These are phyloP conservation scores for Apogon talboti DNA, from an alignment of 2,797 vertebrate genomes.

Conservation along the genomic window DNA sequence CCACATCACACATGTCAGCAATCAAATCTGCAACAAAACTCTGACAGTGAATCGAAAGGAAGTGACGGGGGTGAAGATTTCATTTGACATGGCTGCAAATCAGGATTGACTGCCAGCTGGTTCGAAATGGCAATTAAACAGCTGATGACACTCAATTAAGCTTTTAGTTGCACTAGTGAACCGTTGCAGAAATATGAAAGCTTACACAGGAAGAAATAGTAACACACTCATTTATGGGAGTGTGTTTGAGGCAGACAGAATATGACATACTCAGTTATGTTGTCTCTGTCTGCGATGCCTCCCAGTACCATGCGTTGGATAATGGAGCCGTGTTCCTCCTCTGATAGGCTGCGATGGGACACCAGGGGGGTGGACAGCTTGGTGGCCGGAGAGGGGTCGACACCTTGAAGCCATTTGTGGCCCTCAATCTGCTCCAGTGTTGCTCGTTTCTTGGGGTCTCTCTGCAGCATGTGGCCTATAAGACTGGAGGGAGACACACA, in stretches of 20 bases:
- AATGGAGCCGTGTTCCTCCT: slow-evolving; percentile 94
- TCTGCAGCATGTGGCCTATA: slow-evolving; percentile 93
- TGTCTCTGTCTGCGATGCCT: slow-evolving; percentile 90
- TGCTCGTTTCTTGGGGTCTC: slow-evolving; percentile 92
- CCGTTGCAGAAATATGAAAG: slow-evolving; percentile 26
- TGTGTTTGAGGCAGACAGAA: background rate
- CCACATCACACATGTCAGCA: background rate
- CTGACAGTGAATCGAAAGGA: slow-evolving; percentile 30
- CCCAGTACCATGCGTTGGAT: slow-evolving; percentile 96
- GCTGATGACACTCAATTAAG: slow-evolving; percentile 47
- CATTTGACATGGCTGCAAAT: slow-evolving; percentile 52
- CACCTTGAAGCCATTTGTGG: slow-evolving; percentile 92
- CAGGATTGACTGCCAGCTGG: slow-evolving; percentile 46
- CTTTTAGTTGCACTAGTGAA: slow-evolving; percentile 20
- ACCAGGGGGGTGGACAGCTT: slow-evolving; percentile 95
- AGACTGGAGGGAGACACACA: slow-evolving; percentile 80
- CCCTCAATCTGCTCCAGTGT: slow-evolving; percentile 92
- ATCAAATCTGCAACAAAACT: slow-evolving; percentile 19
- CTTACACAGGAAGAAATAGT: slow-evolving; percentile 34
- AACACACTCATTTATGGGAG: slow-evolving; percentile 2
- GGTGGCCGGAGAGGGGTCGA: slow-evolving; percentile 94
- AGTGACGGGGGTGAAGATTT: slow-evolving; percentile 45
- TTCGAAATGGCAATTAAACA: slow-evolving; percentile 57
- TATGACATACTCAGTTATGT: slow-evolving; percentile 90
- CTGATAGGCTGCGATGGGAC: slow-evolving; percentile 92